These are phyloP conservation scores for Cygnus olor DNA, from an alignment of 2,797 vertebrate species.

Conservation along the genomic window DNA sequence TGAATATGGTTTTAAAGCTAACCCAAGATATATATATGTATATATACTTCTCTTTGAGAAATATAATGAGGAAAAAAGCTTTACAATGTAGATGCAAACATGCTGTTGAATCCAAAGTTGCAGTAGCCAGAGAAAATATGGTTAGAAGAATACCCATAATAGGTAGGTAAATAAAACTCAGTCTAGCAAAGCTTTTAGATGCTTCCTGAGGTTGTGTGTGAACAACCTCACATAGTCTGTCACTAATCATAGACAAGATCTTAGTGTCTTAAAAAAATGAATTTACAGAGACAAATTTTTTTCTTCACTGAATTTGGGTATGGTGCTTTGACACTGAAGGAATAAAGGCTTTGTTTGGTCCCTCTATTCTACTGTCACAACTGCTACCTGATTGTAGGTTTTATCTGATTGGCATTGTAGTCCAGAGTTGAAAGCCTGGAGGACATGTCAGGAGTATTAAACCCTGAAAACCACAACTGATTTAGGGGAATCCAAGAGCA, in stretches of 20 bases:
- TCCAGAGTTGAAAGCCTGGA: background rate
- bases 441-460: background rate
- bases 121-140: background rate
- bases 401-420: background rate
- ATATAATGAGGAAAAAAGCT: background rate
- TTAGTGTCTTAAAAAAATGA: background rate
- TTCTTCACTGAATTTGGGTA: background rate
- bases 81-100: background rate
- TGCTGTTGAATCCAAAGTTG: background rate
- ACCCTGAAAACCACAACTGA: background rate
- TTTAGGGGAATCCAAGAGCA: background rate
- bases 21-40: background rate
- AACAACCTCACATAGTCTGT: background rate
- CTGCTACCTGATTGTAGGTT: background rate
- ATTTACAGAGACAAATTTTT: background rate
- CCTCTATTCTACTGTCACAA: background rate
- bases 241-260: accelerated
- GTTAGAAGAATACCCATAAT: background rate
- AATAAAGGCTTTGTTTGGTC: background rate
- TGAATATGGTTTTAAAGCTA: background rate
- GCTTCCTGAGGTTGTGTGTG: background rate
- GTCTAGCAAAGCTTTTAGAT: background rate
- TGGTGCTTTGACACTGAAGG: background rate
- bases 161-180: background rate
- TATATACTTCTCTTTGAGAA: background rate